Evolutionary conservation across 1,140 invertebrate species (phyloP).

Genomic region (Eueides isabella): DNA sequence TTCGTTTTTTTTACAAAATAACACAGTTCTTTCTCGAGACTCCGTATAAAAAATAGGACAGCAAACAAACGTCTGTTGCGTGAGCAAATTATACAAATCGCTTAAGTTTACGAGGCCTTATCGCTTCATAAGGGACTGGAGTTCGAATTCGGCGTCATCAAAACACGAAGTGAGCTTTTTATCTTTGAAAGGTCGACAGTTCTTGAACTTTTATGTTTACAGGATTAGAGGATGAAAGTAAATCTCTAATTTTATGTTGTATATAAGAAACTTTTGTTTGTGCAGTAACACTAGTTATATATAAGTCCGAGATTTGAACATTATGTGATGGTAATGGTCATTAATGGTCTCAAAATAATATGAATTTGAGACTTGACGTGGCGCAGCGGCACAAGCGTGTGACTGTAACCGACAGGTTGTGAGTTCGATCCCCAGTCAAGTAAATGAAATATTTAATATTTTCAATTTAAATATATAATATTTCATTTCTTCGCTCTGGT

Average conservation of each 20-base stretch:
- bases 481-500: too few relatives aligned
- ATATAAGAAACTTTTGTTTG: background rate
- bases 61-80: slow-evolving; percentile 13
- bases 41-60: background rate
- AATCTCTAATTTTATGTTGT: background rate
- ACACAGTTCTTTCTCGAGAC: background rate
- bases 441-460: too few relatives aligned
- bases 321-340: too few relatives aligned
- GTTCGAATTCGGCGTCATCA: slow-evolving; percentile 5
- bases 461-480: too few relatives aligned
- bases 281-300: background rate
- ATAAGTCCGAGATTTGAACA: too few relatives aligned
- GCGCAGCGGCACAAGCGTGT: too few relatives aligned
- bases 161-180: background rate
- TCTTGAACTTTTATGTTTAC: slow-evolving; percentile 7
- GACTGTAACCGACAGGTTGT: too few relatives aligned
- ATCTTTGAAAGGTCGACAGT: slow-evolving; percentile 7
- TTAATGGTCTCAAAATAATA: too few relatives aligned
- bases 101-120: slow-evolving; percentile 28
- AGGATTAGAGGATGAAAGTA: background rate
- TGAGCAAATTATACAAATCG: slow-evolving; percentile 30
- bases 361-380: too few relatives aligned
- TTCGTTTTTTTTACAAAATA: background rate
- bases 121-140: slow-evolving; percentile 20
- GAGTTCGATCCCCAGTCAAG: too few relatives aligned